These are phyloP conservation scores for Procapra przewalskii DNA, from an alignment of 2,113 vertebrate genomes.

Conservation along the genomic window DNA sequence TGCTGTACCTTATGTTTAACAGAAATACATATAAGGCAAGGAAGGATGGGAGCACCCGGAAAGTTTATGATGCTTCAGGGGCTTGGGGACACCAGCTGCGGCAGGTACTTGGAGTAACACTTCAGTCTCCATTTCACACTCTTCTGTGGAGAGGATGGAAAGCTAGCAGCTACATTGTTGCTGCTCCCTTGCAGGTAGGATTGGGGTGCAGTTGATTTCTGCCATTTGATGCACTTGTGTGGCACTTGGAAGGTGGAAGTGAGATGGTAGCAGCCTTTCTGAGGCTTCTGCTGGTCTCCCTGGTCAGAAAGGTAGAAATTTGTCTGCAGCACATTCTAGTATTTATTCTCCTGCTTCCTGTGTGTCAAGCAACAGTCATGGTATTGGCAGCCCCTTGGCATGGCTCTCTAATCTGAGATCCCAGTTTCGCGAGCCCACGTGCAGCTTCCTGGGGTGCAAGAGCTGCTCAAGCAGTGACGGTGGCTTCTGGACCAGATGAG, in stretches of 20 bases:
- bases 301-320: background rate
- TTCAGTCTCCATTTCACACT: background rate
- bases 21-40: background rate
- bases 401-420: background rate
- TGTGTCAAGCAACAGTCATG: background rate
- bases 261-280: background rate
- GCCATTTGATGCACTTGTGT: background rate
- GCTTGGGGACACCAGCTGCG: background rate
- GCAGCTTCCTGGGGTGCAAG: background rate
- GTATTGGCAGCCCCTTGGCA: background rate
- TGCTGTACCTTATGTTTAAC: background rate
- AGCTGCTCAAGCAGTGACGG: background rate
- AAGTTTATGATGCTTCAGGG: background rate
- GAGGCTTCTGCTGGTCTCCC: background rate
- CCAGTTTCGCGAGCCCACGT: background rate
- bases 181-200: background rate
- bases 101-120: too few relatives aligned
- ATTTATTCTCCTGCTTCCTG: background rate
- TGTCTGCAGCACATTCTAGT: background rate
- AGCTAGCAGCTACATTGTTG: background rate
- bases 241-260: background rate
- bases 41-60: background rate
- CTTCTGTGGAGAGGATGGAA: background rate
- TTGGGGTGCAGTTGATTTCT: background rate
- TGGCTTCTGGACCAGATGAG: accelerated